phyloP scores from a whole-genome alignment of 2,113 vertebrate genomes.

The Dicentrarchus labrax region DNA sequence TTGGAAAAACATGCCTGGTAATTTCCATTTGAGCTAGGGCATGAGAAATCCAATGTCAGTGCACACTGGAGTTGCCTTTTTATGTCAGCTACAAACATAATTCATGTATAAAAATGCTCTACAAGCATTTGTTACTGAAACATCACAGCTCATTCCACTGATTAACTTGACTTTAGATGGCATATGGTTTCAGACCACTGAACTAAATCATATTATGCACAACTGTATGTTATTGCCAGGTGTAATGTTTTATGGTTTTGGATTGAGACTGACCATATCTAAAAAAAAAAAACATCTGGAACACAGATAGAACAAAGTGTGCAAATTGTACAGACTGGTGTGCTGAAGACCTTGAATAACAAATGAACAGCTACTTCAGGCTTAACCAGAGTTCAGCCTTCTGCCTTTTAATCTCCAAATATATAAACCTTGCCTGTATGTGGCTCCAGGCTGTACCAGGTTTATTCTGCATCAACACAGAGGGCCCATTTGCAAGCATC shows the following conservation, averaged over 20 bases:
- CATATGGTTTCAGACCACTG: neutral
- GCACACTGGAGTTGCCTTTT: neutral
- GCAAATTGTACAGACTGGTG: neutral
- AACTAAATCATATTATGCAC: neutral
- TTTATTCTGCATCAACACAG: too few species aligned
- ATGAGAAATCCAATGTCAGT: constrained; percentile 20
- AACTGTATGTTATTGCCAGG: neutral
- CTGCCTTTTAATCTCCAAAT: too few species aligned
- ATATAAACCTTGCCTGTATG: too few species aligned
- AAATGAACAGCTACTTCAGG: neutral
- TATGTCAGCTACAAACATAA: constrained; percentile 1
- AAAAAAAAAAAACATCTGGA: neutral
- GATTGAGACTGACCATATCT: neutral
- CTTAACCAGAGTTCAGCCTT: too few species aligned
- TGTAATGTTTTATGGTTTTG: neutral
- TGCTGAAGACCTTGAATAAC: neutral
- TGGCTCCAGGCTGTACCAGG: too few species aligned
- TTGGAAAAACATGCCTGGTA: neutral
- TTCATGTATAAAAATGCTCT: neutral
- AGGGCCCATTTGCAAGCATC: too few species aligned
- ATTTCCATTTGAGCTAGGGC: constrained; percentile 5
- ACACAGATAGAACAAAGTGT: neutral
- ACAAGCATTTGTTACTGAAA: neutral
- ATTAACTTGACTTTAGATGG: neutral
- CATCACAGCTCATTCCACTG: neutral